A percentile compares a stretch with the other conserved stretches of the same genome.
These are phyloP conservation scores for Brenthis hecate DNA, from an alignment of 2,888 invertebrate species.

Conservation along the genomic window DNA sequence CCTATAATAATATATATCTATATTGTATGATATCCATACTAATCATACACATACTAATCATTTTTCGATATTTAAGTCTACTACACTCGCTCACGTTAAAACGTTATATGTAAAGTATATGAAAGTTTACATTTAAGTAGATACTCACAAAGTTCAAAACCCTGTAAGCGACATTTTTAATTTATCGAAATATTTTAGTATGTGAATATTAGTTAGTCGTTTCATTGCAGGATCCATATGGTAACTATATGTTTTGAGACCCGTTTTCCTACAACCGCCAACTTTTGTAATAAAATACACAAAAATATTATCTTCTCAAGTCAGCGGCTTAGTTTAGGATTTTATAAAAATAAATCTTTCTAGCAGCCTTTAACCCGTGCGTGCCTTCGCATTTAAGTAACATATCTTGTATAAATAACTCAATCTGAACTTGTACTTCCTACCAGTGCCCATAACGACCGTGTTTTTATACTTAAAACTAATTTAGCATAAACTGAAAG, in stretches of 20 bases:
- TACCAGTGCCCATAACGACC: constrained; percentile 49
- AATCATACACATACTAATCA: constrained; percentile 52
- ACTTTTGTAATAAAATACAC: constrained; percentile 40
- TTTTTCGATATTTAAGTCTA: constrained; percentile 4
- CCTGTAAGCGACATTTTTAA: background rate
- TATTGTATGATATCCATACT: constrained; percentile 54
- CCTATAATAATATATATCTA: constrained; percentile 40
- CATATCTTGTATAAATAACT: constrained; percentile 60
- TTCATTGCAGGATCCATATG: constrained; percentile 68
- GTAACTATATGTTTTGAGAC: constrained; percentile 78
- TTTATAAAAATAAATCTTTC: constrained; percentile 51
- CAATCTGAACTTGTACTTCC: constrained; percentile 61
- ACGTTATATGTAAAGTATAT: background rate
- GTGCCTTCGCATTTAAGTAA: constrained; percentile 63
- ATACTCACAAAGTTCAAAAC: constrained; percentile 16
- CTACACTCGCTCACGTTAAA: background rate
- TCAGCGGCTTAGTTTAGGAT: constrained; percentile 11
- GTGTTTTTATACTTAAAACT: constrained; percentile 67
- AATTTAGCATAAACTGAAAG: constrained; percentile 64
- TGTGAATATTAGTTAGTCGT: constrained; percentile 34
- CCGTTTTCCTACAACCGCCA: constrained; percentile 65
- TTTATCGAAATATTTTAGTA: constrained; percentile 21
- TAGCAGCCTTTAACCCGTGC: constrained; percentile 71
- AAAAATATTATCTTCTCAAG: constrained; percentile 10
- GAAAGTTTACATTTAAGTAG: background rate